Evolutionary conservation across 1,140 invertebrate genomes (phyloP).

Genomic region (Halyomorpha halys): DNA sequence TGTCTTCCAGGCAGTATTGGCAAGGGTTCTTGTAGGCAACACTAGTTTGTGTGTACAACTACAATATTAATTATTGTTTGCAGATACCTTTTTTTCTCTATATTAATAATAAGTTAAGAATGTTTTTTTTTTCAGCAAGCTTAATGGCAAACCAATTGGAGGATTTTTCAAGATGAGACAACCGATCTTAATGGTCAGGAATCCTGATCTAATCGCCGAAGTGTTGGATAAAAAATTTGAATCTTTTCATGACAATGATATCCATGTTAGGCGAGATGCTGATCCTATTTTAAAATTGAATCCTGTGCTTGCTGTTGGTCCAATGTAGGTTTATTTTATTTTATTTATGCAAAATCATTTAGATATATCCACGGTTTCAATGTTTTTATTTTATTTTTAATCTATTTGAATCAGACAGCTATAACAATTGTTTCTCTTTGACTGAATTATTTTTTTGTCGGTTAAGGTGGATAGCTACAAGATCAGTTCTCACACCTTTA

Average conservation of each 20-base stretch:
- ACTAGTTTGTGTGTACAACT: too few species aligned
- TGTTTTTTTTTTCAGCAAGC: conserved; percentile 22
- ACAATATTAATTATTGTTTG: too few species aligned
- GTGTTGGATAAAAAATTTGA: conserved; percentile 47
- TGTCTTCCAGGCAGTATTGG: too few species aligned
- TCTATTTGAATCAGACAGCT: not conserved
- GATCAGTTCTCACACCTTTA: conserved; percentile 11
- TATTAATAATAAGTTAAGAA: too few species aligned
- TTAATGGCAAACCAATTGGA: conserved; percentile 23
- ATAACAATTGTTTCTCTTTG: not conserved
- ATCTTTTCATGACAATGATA: conserved; percentile 39
- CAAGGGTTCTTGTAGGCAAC: too few species aligned
- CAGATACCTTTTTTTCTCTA: too few species aligned
- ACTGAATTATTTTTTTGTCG: not conserved
- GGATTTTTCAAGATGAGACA: conserved; percentile 38
- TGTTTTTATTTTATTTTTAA: not conserved
- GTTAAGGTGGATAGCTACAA: conserved; percentile 13
- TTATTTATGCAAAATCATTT: not conserved
- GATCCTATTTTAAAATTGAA: conserved; percentile 25
- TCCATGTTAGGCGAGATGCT: conserved; percentile 14
- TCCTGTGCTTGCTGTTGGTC: conserved; percentile 20
- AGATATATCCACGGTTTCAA: too few species aligned
- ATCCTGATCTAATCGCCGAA: conserved; percentile 48
- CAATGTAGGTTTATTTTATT: conserved; percentile 20
- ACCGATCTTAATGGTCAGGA: conserved; percentile 41